Conservation (phyloP, 2,113 vertebrate species). For the Blennius ocellaris region DNA sequence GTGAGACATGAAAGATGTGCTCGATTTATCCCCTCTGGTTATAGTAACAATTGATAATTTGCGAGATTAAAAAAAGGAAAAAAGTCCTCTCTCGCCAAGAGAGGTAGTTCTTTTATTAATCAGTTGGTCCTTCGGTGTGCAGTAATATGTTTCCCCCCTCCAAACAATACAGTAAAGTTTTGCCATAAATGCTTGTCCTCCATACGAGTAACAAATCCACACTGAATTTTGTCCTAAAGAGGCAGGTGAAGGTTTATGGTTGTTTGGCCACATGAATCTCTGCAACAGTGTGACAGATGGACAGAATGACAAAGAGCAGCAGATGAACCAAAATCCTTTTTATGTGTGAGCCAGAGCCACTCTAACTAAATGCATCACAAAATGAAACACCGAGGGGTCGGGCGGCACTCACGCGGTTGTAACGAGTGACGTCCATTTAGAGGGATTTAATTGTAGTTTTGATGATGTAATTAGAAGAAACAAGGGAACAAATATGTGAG, state of each 20-base stretch:
- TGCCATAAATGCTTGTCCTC: background rate
- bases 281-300: constrained; percentile 58
- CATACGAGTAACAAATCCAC: constrained; percentile 1
- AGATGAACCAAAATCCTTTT: constrained; percentile 50
- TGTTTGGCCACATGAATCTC: constrained; percentile 36
- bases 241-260: constrained; percentile 20
- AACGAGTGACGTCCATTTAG: background rate
- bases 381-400: constrained; percentile 25
- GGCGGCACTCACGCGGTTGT: background rate
- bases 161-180: background rate
- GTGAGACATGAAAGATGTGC: constrained; percentile 50
- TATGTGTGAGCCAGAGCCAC: constrained; percentile 41
- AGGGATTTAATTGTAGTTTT: background rate
- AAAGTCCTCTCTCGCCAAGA: constrained; percentile 10
- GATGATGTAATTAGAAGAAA: background rate
- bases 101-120: background rate
- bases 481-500: background rate
- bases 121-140: constrained; percentile 6
- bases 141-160: background rate
- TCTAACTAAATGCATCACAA: constrained; percentile 48
- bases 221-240: constrained; percentile 6
- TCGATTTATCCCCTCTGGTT: constrained; percentile 50
- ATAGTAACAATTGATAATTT: constrained; percentile 34
- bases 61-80: background rate
- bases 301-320: constrained; percentile 39